phyloP scores from a whole-genome alignment of 2,888 invertebrate species.

The Metacarcinus magister region DNA sequence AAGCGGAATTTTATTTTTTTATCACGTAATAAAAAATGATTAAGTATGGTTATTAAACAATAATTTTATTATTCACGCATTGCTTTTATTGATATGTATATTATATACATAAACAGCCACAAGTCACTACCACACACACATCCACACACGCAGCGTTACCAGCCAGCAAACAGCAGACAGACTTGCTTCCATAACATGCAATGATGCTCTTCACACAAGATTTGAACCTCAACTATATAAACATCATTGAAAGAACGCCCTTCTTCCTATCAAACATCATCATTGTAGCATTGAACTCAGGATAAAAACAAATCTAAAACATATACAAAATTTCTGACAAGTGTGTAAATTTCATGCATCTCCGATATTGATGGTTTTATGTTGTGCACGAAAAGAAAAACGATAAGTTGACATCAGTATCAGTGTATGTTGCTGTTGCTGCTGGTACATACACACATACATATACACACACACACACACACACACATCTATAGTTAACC shows the following conservation, averaged over 20 bases:
- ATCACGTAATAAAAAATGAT: background rate
- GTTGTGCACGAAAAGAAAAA: too few relatives aligned
- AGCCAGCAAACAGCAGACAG: background rate
- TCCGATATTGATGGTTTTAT: too few relatives aligned
- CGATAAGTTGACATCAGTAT: too few relatives aligned
- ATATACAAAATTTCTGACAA: background rate
- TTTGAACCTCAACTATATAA: background rate
- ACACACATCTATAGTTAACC: background rate
- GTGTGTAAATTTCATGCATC: background rate
- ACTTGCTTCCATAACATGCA: background rate
- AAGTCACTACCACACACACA: background rate
- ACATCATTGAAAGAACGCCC: background rate
- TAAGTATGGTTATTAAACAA: background rate
- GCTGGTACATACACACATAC: background rate
- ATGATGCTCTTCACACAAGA: background rate
- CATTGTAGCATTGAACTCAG: background rate
- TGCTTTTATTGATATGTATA: conserved; percentile 43
- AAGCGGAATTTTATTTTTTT: too few relatives aligned
- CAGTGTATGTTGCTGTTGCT: background rate
- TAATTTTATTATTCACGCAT: background rate
- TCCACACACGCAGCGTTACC: background rate
- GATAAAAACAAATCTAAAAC: background rate
- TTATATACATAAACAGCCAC: background rate
- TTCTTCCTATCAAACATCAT: background rate
- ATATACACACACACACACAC: background rate